Percentiles rank a stretch among this genome's conserved stretches.
phyloP scores from a whole-genome alignment of 1,140 invertebrate species.

The Drosophila littoralis region DNA sequence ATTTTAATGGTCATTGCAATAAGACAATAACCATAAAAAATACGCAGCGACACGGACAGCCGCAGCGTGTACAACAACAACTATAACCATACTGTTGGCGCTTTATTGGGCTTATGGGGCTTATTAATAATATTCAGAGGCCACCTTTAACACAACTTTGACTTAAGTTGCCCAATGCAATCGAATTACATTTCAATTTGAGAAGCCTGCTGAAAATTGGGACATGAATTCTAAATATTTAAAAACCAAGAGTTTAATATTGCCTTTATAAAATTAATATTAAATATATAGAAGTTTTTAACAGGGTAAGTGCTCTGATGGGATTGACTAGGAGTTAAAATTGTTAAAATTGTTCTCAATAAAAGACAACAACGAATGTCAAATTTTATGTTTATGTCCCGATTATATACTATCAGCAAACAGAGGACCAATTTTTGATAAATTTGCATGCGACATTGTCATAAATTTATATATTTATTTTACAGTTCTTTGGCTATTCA shows the following conservation, averaged over 20 bases:
- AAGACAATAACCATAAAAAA: slow-evolving; percentile 76
- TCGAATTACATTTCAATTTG: slow-evolving; percentile 77
- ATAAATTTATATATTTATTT: slow-evolving; percentile 14
- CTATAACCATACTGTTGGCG: slow-evolving; percentile 37
- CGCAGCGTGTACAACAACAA: slow-evolving; percentile 32
- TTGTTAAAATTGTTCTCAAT: too few relatives aligned
- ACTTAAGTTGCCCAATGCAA: slow-evolving; percentile 59
- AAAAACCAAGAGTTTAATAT: too few relatives aligned
- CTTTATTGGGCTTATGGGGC: slow-evolving; percentile 79
- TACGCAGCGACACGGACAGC: slow-evolving; percentile 44
- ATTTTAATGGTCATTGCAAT: slow-evolving; percentile 81
- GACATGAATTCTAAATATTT: too few relatives aligned
- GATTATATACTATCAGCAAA: slow-evolving; percentile 9
- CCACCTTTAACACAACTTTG: slow-evolving; percentile 10
- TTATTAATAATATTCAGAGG: slow-evolving; percentile 77
- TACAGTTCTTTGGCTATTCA: background rate
- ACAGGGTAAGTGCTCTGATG: too few relatives aligned
- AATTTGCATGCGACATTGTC: slow-evolving; percentile 21
- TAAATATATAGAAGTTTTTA: too few relatives aligned
- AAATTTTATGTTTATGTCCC: slow-evolving; percentile 11
- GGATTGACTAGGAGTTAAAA: too few relatives aligned
- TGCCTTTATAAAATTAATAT: too few relatives aligned
- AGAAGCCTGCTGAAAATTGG: too few relatives aligned
- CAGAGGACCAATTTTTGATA: background rate
- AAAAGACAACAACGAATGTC: too few relatives aligned